Evolutionary conservation across 2,797 vertebrate genomes (phyloP), one percentile per base, ranked within the genome.

Genomic region (Myotis myotis): DNA sequence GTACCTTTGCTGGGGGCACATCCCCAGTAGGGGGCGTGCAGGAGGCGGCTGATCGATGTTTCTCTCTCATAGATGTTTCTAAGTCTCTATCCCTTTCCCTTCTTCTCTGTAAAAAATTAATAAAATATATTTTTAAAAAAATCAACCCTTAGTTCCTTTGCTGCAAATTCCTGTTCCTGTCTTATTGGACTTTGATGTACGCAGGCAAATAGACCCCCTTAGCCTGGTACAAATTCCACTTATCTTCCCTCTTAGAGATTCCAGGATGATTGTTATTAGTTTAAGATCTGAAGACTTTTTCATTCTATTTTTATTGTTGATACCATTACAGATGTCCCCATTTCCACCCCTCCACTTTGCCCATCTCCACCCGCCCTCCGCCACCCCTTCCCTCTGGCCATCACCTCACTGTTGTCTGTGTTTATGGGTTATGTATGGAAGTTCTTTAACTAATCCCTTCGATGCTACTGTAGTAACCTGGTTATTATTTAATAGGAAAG

Each of bases 191-290:
- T 76, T 33, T 23, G 19, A 33, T 36, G 75, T 22, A 20, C 3
- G 2, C n/a, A 78, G 75, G 49, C 49, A 55, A 33, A 36, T 33
- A 33, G n/a, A 16, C 49, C n/a, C n/a, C 4, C 15, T 53, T 53
- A 53, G 49, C 22, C n/a, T 1, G 0, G n/a, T 25, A 78, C 6
- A 55, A 55, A 78, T 30, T 16, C 2, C 0, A 49, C 11, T 2
- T 12, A 3, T 47, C 47, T 33, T 57, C 25, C 41, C 19, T 78
- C 10, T 28, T 38, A 11, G 28, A 33, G 9, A 38, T 84, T 62
- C 25, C 25, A 89, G 41, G 28, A 51, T 47, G 81, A 9, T 4
- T 76, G 2, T 47, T 78, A 79, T 64, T 66, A 53, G 47, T 70
- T 79, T 76, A 79, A 62, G 13, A 47, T 44, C 30, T 55, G 36